Evolutionary conservation across 2,113 vertebrate species (phyloP), one percentile per base, ranked within the genome.

Genomic region (Thalassarche chlororhynchos): DNA sequence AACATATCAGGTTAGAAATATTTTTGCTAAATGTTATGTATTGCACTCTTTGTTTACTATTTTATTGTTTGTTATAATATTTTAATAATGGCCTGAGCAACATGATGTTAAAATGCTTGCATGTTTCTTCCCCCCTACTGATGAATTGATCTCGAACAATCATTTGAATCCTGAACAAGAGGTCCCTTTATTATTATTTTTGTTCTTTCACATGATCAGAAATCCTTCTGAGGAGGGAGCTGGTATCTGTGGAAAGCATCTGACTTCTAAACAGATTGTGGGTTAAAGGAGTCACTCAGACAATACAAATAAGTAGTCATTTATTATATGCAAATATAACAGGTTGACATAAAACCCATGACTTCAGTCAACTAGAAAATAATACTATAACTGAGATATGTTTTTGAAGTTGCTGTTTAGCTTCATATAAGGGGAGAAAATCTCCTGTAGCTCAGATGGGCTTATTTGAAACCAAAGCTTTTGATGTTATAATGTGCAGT

Each of bases 401-500:
- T 90, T 96, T 97, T 95, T 97, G 95, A 97, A 93, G 87, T 96
- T 97, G 76, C 91, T 96, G 76, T 97, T 96, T 96, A 93, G 95
- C 96, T 95, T 97, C 88, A 1, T 96, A 89, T 92, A 91, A 91
- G 88, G 46, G 57, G 80, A 97, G 94, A 93, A 98, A 97, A 98
- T 93, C 64, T 97, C 87, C 81, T 96, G 93, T 97, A 95, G 91
- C 77, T 95, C 97, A 95, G 94, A 93, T 96, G 93, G 87, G 87
- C 94, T 96, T 96, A 97, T 97, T 98, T 96, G 82, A 93, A 97
- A 88, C 54, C 70, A 96, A 91, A 89, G 62, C 96, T 96, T 95
- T 97, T 98, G 96, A 96, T 98, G 97, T 96, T 97, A 95, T 96
- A 97, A 97, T 97, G 89, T 96, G 92, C 83, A 94, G 78, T 94